Conservation (phyloP, 2,797 vertebrate genomes). For the Vireo griseus region DNA sequence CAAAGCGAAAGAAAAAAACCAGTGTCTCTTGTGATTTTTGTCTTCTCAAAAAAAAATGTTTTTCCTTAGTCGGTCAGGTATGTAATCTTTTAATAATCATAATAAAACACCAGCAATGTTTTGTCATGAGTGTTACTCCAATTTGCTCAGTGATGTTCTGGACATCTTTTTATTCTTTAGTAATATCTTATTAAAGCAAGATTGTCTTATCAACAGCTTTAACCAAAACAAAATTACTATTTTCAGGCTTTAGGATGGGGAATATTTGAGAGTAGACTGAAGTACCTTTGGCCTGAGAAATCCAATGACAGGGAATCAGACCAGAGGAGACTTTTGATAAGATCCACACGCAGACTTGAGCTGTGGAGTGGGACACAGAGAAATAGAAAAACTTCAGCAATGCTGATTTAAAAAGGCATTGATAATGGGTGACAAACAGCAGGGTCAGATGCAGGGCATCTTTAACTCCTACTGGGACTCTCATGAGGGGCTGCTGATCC, state of each 20-base stretch:
- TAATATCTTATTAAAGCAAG: not conserved
- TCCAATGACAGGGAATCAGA: not conserved
- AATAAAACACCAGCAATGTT: not conserved
- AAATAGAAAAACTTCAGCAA: not conserved
- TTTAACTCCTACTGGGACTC: not conserved
- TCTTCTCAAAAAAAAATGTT: not conserved
- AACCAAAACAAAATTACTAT: not conserved
- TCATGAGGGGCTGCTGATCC: not conserved
- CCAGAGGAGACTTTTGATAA: not conserved
- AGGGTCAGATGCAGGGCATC: not conserved
- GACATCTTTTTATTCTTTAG: not conserved
- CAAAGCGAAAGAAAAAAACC: not conserved
- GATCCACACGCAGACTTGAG: not conserved
- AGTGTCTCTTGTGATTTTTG: not conserved
- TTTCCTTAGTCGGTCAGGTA: not conserved
- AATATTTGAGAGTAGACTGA: not conserved
- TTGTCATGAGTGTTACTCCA: not conserved
- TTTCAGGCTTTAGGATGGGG: not conserved
- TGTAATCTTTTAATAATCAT: not conserved
- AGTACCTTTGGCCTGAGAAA: not conserved
- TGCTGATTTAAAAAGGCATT: not conserved
- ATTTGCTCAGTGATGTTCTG: not conserved
- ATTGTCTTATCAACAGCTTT: not conserved
- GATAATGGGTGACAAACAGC: not conserved
- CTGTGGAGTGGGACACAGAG: not conserved